These are phyloP conservation scores for Euschistus heros DNA, from an alignment of 1,140 invertebrate genomes.

Conservation along the genomic window DNA sequence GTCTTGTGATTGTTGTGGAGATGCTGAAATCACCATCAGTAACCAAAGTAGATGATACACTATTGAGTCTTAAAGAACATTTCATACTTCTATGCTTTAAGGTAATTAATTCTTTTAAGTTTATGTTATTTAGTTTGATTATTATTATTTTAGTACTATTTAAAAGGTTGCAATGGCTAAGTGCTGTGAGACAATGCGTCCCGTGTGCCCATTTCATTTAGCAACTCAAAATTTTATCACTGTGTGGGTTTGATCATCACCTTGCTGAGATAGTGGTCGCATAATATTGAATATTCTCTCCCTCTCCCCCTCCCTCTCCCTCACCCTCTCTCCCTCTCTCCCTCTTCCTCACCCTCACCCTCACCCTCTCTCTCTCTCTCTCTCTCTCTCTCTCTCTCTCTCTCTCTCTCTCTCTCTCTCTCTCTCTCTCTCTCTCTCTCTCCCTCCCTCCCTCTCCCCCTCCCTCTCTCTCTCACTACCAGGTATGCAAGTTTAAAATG, in stretches of 20 bases:
- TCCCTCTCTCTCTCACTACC: neutral
- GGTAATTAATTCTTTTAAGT: slow-evolving; percentile 28
- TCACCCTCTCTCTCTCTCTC: neutral
- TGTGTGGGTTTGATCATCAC: no score
- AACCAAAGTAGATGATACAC: slow-evolving; percentile 33
- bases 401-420: neutral
- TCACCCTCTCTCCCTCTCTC: neutral
- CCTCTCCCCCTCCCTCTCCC: neutral
- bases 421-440: neutral
- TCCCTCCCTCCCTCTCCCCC: neutral
- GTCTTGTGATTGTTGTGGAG: slow-evolving; percentile 36
- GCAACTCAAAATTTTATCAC: no score
- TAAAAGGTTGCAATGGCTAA: no score
- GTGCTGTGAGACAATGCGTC: no score
- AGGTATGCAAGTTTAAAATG: no score
- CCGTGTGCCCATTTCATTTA: no score
- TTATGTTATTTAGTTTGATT: neutral
- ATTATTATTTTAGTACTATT: no score
- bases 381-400: neutral
- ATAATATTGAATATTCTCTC: no score
- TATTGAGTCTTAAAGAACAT: slow-evolving; percentile 35
- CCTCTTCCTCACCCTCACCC: neutral
- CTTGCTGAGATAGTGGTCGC: no score
- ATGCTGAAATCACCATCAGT: slow-evolving; percentile 34
- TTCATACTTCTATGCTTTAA: slow-evolving; percentile 32